Conservation (phyloP, 2,888 invertebrate genomes). For the Dynastes hyllus region DNA sequence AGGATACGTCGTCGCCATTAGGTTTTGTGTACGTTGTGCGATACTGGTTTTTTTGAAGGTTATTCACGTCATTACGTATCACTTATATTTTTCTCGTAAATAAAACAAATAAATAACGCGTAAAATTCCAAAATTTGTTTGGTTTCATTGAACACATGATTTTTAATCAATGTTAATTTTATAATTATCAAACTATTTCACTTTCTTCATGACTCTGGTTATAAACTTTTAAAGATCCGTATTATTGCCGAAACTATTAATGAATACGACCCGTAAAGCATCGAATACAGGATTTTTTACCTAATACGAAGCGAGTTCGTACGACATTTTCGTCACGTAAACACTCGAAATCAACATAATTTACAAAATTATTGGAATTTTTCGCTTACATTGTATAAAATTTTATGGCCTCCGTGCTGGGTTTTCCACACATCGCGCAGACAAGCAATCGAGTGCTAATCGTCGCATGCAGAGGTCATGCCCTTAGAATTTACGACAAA, state of each 20-base stretch:
- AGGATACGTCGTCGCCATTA: not conserved
- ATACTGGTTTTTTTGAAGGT: slow-evolving; percentile 41
- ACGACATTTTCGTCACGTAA: slow-evolving; percentile 39
- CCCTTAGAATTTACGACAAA: slow-evolving; percentile 20
- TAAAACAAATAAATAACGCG: not conserved
- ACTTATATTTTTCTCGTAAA: slow-evolving; percentile 12
- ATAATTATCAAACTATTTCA: too few relatives aligned
- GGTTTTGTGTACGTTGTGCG: slow-evolving; percentile 7
- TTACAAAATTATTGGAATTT: slow-evolving; percentile 49
- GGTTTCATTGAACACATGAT: not conserved
- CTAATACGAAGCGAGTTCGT: not conserved
- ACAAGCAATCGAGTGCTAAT: slow-evolving; percentile 17
- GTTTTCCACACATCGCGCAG: slow-evolving; percentile 17
- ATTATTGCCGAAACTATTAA: not conserved
- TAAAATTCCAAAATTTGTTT: slow-evolving; percentile 20
- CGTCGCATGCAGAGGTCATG: slow-evolving; percentile 27
- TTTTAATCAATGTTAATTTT: not conserved
- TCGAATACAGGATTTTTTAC: not conserved
- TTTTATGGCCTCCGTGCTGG: slow-evolving; percentile 38
- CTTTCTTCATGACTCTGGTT: too few relatives aligned
- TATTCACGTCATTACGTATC: slow-evolving; percentile 19
- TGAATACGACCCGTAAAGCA: slow-evolving; percentile 2
- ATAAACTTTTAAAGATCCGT: too few relatives aligned
- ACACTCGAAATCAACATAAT: slow-evolving; percentile 19
- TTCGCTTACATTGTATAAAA: slow-evolving; percentile 39